phyloP scores from a whole-genome alignment of 2,888 invertebrate genomes.

The Agapostemon virescens region DNA sequence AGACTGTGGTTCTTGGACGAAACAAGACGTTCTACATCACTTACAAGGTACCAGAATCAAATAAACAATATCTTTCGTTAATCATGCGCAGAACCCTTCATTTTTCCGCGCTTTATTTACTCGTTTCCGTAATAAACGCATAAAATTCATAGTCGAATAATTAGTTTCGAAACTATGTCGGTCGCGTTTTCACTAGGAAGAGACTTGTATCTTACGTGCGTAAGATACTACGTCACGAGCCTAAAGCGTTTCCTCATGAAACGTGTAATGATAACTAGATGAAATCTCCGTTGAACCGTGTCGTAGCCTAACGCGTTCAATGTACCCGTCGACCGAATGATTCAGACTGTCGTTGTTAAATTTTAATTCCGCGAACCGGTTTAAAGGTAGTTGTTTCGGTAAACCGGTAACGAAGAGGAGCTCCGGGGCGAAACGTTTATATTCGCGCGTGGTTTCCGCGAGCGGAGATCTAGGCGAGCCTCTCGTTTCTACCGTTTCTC shows the following conservation, averaged over 20 bases:
- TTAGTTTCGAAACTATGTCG: background rate
- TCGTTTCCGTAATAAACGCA: too few relatives aligned
- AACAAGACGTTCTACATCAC: too few relatives aligned
- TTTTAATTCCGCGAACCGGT: constrained; percentile 57
- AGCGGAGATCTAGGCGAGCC: constrained; percentile 33
- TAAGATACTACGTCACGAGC: background rate
- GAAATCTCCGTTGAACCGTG: constrained; percentile 12
- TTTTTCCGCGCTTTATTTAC: too few relatives aligned
- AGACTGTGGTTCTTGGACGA: too few relatives aligned
- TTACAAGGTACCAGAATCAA: too few relatives aligned
- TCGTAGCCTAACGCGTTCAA: constrained; percentile 26
- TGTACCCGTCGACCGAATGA: constrained; percentile 30
- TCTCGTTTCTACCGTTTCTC: constrained; percentile 22
- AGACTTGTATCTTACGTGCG: background rate
- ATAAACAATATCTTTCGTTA: too few relatives aligned
- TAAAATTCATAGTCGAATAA: too few relatives aligned
- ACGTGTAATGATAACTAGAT: constrained; percentile 3
- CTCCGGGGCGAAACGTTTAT: constrained; percentile 30
- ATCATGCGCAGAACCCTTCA: too few relatives aligned
- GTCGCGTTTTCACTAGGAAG: background rate
- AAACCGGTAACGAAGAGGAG: constrained; percentile 59
- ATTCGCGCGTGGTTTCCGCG: constrained; percentile 51
- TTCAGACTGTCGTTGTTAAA: constrained; percentile 43
- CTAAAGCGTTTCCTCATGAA: background rate
- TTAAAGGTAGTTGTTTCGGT: constrained; percentile 61